phyloP scores from a whole-genome alignment of 1,140 invertebrate genomes.

The Pseudomyrmex gracilis region DNA sequence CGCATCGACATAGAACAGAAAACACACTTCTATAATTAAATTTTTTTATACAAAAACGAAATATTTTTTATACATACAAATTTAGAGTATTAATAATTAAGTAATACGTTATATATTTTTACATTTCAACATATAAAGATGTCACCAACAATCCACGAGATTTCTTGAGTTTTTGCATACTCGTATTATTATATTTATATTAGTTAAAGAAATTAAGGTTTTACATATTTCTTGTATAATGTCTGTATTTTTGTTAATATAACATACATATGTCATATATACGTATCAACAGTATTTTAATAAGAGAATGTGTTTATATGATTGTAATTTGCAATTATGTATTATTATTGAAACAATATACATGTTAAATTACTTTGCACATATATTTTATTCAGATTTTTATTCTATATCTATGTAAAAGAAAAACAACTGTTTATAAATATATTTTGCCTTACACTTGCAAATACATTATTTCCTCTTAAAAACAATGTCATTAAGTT shows the following conservation, averaged over 20 bases:
- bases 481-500: slow-evolving; percentile 15
- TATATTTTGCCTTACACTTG: background rate
- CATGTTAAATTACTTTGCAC: background rate
- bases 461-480: background rate
- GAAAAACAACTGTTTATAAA: slow-evolving; percentile 39
- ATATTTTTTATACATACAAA: slow-evolving; percentile 10
- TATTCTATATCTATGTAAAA: slow-evolving; percentile 28
- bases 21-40: slow-evolving; percentile 2
- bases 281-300: slow-evolving; percentile 21
- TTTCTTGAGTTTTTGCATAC: background rate
- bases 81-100: background rate
- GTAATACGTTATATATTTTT: slow-evolving; percentile 8
- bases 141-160: background rate
- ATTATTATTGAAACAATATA: slow-evolving; percentile 37
- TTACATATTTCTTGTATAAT: background rate
- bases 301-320: slow-evolving; percentile 4
- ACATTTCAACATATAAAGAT: slow-evolving; percentile 1
- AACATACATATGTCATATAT: background rate
- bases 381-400: slow-evolving; percentile 16
- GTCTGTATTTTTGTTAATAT: slow-evolving; percentile 12
- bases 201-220: slow-evolving; percentile 9
- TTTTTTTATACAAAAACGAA: background rate
- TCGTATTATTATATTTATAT: background rate
- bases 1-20: background rate
- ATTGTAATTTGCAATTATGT: background rate